Evolutionary conservation across 2,797 vertebrate genomes (phyloP).

Genomic region (Lophotriccus pileatus): DNA sequence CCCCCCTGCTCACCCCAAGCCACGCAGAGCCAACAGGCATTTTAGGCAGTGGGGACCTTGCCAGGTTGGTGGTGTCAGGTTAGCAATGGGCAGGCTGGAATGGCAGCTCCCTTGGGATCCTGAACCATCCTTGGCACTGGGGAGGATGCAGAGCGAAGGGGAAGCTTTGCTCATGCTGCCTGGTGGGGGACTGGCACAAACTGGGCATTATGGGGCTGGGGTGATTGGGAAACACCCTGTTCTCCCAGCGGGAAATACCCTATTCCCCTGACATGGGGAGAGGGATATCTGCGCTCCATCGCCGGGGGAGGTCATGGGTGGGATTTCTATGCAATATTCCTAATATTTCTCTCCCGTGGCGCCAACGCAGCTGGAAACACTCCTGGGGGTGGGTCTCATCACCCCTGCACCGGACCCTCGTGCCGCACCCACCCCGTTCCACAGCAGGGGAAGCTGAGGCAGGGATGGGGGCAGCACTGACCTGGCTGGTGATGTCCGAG

Average conservation of each 20-base stretch:
- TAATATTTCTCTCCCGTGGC: not conserved
- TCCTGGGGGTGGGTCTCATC: not conserved
- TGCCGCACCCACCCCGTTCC: not conserved
- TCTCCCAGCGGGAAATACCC: not conserved
- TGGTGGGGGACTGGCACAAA: not conserved
- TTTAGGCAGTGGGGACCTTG: not conserved
- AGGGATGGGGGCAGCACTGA: fast-evolving
- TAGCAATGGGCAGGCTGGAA: not conserved
- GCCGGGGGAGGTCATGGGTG: fast-evolving
- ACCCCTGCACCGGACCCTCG: fast-evolving
- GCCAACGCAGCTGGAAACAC: not conserved
- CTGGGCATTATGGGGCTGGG: fast-evolving
- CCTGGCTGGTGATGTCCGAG: conserved; percentile 96
- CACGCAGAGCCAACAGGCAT: not conserved
- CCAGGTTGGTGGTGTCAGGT: not conserved
- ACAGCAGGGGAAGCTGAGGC: not conserved
- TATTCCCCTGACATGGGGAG: fast-evolving
- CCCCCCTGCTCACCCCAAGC: not conserved
- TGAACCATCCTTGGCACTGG: not conserved
- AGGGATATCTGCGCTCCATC: not conserved
- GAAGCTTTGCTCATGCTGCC: not conserved
- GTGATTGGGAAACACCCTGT: not conserved
- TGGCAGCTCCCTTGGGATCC: not conserved
- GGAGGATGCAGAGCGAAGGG: not conserved
- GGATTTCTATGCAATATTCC: not conserved